Evolutionary conservation across 2,797 vertebrate species (phyloP).

Genomic region (Thaleichthys pacificus): DNA sequence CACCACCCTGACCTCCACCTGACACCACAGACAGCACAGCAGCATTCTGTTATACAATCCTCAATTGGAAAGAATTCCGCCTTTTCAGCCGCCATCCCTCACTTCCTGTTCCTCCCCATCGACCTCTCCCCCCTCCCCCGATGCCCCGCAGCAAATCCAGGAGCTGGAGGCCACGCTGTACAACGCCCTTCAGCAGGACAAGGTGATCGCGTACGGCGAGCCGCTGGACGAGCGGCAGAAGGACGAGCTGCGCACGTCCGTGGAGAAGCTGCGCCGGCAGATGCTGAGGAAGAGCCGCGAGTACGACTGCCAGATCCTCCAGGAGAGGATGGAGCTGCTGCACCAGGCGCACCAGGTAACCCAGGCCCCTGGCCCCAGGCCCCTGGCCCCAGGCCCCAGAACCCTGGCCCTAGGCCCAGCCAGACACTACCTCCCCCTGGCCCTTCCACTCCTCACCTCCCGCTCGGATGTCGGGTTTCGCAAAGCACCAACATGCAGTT

Average conservation of each 20-base stretch:
- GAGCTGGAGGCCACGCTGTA: conserved; percentile 98
- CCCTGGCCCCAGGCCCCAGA: background rate
- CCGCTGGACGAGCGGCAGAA: conserved; percentile 91
- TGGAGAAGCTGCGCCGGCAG: conserved; percentile 94
- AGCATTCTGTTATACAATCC: no score
- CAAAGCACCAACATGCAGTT: background rate
- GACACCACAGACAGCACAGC: background rate
- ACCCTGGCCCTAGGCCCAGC: no score
- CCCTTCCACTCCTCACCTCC: no score
- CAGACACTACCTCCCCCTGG: no score
- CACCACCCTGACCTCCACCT: background rate
- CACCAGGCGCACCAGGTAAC: conserved; percentile 85
- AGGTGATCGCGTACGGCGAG: conserved; percentile 95
- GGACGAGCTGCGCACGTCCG: conserved; percentile 90
- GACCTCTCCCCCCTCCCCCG: background rate
- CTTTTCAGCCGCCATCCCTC: no score
- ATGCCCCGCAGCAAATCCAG: conserved; percentile 90
- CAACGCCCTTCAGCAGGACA: conserved; percentile 97
- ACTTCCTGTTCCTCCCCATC: background rate
- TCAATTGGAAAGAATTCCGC: no score
- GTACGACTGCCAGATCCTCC: conserved; percentile 96
- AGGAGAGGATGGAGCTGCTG: conserved; percentile 97
- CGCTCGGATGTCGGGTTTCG: no score
- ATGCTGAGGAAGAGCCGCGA: conserved; percentile 98
- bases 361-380: background rate